Evolutionary conservation across 2,797 vertebrate species (phyloP).

Genomic region (Coilia nasus): DNA sequence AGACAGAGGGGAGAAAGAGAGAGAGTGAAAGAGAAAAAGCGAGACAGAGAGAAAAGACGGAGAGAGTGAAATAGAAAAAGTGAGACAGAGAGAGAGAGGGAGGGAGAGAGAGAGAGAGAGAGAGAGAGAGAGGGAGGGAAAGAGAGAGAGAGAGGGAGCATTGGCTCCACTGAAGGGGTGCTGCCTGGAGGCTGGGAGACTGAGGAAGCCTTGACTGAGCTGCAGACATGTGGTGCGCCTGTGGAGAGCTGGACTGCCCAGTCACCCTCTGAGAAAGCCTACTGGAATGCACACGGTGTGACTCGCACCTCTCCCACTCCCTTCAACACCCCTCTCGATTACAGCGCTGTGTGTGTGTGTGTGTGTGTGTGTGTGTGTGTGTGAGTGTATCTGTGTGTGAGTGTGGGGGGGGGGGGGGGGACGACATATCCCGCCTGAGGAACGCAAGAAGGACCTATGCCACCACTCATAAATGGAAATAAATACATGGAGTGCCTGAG

Average conservation of each 20-base stretch:
- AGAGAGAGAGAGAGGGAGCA: neutral
- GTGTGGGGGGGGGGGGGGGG: too few relatives aligned
- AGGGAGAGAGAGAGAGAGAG: too few relatives aligned
- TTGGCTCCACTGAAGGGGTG: neutral
- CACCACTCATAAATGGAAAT: slow-evolving; percentile 74
- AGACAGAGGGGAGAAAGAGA: neutral
- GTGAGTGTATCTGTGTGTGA: neutral
- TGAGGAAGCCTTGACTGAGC: slow-evolving; percentile 15
- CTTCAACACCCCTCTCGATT: slow-evolving; percentile 23
- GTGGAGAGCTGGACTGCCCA: neutral
- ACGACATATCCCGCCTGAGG: slow-evolving; percentile 29
- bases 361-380: slow-evolving; percentile 9
- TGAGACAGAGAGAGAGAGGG: too few relatives aligned
- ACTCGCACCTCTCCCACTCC: slow-evolving; percentile 23
- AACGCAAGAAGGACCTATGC: slow-evolving; percentile 58
- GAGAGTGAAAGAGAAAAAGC: too few relatives aligned
- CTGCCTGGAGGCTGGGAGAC: neutral
- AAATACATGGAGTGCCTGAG: slow-evolving; percentile 77
- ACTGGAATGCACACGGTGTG: slow-evolving; percentile 33
- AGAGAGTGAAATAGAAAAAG: too few relatives aligned
- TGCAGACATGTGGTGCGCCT: slow-evolving; percentile 25
- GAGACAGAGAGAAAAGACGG: too few relatives aligned
- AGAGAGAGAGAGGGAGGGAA: neutral
- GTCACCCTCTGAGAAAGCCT: slow-evolving; percentile 38
- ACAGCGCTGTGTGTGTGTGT: neutral